phyloP scores from a whole-genome alignment of 2,888 invertebrate genomes.

The Heliconius sara region DNA sequence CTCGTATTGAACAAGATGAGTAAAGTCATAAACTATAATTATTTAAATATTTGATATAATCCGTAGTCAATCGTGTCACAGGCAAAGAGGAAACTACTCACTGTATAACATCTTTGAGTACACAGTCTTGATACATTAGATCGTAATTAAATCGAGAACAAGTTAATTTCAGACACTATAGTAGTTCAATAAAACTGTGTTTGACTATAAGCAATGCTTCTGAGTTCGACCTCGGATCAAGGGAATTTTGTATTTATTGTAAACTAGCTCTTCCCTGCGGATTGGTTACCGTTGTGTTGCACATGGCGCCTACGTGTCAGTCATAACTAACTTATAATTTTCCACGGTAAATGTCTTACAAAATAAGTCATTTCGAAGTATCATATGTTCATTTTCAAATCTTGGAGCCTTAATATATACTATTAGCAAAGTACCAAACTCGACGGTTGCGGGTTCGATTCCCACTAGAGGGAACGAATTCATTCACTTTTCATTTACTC shows the following conservation, averaged over 20 bases:
- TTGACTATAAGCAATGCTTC: background rate
- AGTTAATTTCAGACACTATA: background rate
- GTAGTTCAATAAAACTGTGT: background rate
- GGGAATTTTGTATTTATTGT: background rate
- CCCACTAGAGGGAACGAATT: background rate
- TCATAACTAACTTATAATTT: too few species aligned
- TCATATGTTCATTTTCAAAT: too few species aligned
- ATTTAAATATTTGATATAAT: background rate
- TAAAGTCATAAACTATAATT: background rate
- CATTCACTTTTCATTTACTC: background rate
- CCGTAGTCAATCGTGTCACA: background rate
- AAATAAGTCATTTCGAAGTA: too few species aligned
- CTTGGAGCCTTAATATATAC: too few species aligned
- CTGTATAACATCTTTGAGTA: background rate
- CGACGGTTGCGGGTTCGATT: background rate
- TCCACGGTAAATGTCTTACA: too few species aligned
- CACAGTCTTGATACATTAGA: background rate
- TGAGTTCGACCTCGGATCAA: background rate
- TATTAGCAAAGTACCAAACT: too few species aligned
- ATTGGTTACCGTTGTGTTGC: too few species aligned
- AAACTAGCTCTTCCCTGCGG: too few species aligned
- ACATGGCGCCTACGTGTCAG: too few species aligned
- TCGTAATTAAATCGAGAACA: background rate
- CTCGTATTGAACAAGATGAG: background rate
- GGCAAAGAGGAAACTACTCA: background rate